Evolutionary conservation across 1,140 invertebrate species (phyloP), one percentile per base, ranked within the genome.

Genomic region (Neodiprion pinetum): DNA sequence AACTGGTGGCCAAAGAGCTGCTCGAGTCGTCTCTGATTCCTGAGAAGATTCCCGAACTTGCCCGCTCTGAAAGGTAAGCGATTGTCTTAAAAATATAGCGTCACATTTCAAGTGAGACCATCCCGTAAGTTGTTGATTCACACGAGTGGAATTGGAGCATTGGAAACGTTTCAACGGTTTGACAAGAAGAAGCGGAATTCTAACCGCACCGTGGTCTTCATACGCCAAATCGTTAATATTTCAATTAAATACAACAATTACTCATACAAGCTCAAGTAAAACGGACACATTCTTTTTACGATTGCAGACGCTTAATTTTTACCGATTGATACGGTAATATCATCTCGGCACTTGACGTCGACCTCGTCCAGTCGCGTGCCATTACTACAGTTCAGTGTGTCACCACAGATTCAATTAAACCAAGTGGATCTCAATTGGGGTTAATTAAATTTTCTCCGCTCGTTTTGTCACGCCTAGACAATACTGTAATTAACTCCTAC

Each of bases 1-100:
- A 86, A 73, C 80, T 80, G 28, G 81, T 85, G 47, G 83, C 84
- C 74, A 85, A 68, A 12, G 84, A 87, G 72, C 84, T 85, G 76
- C 82, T 87, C 9, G 83, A 87, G 7, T 80, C 81, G 8, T 85
- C 80, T 5, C 79, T 77, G 77, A 85, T 85, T 8, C 77, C 77
- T 21, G 82, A 77, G 72, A 86, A 86, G 1, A 75, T 82, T 21
- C 76, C 79, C 48, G 78, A 80, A 68, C 80, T 85, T 75, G 77
- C 78, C 9, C 80, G 80, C 74, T 85, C 83, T 86, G 75, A 7
- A 78, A 79, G n/a, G 53, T 14, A 61, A 8, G 8, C 4, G 5
- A 61, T 40, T 40, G 2, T 40, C 28, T 40, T 40, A 40, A 40
- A 40, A 40, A 3, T 40, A 3, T 40, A 40, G 28, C 28, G 28